These are phyloP conservation scores for Rhopalosiphum padi DNA, from an alignment of 1,140 invertebrate genomes.

Conservation along the genomic window DNA sequence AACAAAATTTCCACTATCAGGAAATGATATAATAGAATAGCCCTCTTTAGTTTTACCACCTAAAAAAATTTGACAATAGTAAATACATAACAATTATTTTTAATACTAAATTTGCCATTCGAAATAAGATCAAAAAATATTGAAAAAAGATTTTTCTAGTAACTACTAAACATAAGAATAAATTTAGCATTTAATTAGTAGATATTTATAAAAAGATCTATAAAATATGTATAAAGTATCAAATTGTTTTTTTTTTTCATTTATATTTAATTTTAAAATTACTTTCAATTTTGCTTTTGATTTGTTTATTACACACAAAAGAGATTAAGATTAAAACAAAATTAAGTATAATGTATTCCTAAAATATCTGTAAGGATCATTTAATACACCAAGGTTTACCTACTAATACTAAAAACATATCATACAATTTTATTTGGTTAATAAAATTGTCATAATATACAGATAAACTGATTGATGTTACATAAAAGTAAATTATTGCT, in stretches of 20 bases:
- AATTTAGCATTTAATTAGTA: background rate
- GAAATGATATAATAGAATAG: slow-evolving; percentile 91
- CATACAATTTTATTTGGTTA: background rate
- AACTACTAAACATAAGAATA: background rate
- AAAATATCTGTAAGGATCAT: background rate
- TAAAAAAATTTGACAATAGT: slow-evolving; percentile 63
- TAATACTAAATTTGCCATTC: background rate
- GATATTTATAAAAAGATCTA: background rate
- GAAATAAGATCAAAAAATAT: background rate
- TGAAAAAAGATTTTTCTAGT: background rate
- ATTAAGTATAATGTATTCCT: background rate
- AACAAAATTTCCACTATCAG: slow-evolving; percentile 88
- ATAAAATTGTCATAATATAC: background rate
- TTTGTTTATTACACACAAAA: background rate
- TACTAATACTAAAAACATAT: background rate
- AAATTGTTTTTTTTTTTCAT: background rate
- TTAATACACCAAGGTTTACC: background rate
- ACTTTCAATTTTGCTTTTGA: background rate
- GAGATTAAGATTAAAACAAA: background rate
- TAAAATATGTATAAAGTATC: background rate
- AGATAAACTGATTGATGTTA: background rate
- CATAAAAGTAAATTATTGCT: background rate
- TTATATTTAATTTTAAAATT: background rate
- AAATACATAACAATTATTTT: background rate
- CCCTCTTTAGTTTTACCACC: slow-evolving; percentile 89